These are phyloP conservation scores for Antechinus stuartii DNA, from an alignment of 2,113 vertebrate genomes.

Conservation along the genomic window DNA sequence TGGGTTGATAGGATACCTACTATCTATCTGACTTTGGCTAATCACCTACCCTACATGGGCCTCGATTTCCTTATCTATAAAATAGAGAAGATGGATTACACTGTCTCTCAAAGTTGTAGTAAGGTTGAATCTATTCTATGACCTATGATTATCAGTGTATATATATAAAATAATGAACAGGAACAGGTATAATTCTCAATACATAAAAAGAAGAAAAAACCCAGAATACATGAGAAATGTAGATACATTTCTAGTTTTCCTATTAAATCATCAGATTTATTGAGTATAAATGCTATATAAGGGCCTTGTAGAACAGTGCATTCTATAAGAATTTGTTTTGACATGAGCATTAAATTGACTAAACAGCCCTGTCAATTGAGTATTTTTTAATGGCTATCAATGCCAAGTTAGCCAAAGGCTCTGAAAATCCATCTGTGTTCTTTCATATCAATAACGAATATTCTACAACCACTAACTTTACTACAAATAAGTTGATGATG, in stretches of 20 bases:
- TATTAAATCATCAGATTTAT: slow-evolving; percentile 68
- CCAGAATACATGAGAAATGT: background rate
- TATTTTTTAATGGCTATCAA: slow-evolving; percentile 17
- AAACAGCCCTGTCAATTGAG: slow-evolving; percentile 14
- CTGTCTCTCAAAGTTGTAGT: background rate
- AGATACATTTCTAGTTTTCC: slow-evolving; percentile 34
- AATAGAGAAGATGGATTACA: background rate
- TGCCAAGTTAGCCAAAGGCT: slow-evolving; percentile 45
- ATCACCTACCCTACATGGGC: background rate
- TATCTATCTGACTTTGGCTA: background rate
- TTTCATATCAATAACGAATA: slow-evolving; percentile 44
- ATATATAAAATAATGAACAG: background rate
- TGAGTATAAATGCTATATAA: slow-evolving; percentile 50
- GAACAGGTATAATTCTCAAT: background rate
- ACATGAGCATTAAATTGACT: slow-evolving; percentile 68
- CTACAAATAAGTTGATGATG: background rate
- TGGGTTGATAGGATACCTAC: background rate
- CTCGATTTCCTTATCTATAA: background rate
- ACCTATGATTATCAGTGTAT: background rate
- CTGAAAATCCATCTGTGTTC: slow-evolving; percentile 31
- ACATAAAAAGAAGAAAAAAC: background rate
- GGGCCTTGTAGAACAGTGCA: slow-evolving; percentile 53
- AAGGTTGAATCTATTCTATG: background rate
- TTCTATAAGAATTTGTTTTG: slow-evolving; percentile 64
- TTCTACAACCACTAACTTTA: slow-evolving; percentile 15